Conservation (phyloP, 2,113 vertebrate species). For the Erpornis zantholeuca region DNA sequence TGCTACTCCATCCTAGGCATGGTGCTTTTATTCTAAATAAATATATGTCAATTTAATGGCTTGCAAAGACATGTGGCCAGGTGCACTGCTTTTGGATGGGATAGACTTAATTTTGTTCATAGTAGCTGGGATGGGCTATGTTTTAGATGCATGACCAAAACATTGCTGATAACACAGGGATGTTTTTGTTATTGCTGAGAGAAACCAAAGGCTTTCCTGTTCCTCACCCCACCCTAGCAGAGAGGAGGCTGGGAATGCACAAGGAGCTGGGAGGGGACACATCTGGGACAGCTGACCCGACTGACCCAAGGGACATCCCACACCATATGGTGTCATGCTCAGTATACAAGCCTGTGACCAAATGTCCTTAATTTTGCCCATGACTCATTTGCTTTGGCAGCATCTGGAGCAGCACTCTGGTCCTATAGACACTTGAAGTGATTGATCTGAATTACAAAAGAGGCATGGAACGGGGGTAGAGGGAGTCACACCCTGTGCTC, state of each 20-base stretch:
- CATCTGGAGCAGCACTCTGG: not conserved
- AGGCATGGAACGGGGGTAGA: not conserved
- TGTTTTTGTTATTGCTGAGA: not conserved
- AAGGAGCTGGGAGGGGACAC: accelerated
- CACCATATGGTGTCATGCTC: accelerated
- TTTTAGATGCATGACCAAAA: not conserved
- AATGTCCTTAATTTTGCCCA: not conserved
- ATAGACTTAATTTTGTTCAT: not conserved
- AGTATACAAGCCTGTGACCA: not conserved
- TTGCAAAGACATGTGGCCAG: not conserved
- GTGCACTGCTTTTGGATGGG: not conserved
- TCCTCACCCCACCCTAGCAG: not conserved
- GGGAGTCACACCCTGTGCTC: not conserved
- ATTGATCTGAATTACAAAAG: not conserved
- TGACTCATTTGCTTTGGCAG: not conserved
- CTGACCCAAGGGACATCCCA: not conserved
- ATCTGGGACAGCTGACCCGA: not conserved
- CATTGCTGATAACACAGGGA: not conserved
- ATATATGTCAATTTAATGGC: not conserved
- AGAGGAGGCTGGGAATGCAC: accelerated
- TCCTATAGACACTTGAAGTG: not conserved
- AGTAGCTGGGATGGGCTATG: not conserved
- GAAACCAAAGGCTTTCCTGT: not conserved
- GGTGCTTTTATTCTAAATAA: not conserved
- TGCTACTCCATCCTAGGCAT: not conserved